Conservation (phyloP, 2,113 vertebrate species). For the Spilogale gracilis region DNA sequence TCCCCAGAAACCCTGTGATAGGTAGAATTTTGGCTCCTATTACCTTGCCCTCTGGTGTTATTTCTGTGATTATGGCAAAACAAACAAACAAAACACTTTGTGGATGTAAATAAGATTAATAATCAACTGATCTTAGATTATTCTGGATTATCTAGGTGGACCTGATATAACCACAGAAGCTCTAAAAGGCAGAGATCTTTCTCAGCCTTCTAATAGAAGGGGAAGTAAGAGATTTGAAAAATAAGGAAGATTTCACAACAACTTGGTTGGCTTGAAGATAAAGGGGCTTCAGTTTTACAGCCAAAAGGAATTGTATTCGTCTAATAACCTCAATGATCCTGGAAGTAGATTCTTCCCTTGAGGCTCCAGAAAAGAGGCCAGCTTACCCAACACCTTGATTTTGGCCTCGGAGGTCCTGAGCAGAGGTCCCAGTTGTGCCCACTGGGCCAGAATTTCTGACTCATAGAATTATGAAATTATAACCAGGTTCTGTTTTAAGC, state of each 20-base stretch:
- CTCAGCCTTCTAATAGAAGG: background rate
- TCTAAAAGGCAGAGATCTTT: background rate
- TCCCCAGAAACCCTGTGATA: background rate
- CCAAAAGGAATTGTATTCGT: conserved; percentile 5
- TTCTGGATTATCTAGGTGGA: background rate
- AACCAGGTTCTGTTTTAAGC: conserved; percentile 26
- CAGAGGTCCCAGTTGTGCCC: background rate
- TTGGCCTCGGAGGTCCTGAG: background rate
- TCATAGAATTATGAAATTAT: conserved; percentile 43
- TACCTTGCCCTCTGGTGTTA: conserved; percentile 20
- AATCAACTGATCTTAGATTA: background rate
- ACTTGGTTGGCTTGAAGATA: background rate
- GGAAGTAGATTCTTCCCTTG: background rate
- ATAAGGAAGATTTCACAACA: background rate
- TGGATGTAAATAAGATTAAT: conserved; percentile 2
- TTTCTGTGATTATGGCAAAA: background rate
- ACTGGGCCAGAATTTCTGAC: background rate
- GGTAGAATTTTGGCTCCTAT: conserved; percentile 5
- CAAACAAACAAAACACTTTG: background rate
- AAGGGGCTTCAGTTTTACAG: background rate
- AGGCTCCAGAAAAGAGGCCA: background rate
- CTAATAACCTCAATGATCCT: background rate
- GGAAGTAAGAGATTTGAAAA: background rate
- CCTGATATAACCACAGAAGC: background rate
- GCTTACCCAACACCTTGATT: background rate